Evolutionary conservation across 2,113 vertebrate genomes (phyloP), one percentile per base, ranked within the genome.

Genomic region (Petrocephalus microphthalmus): DNA sequence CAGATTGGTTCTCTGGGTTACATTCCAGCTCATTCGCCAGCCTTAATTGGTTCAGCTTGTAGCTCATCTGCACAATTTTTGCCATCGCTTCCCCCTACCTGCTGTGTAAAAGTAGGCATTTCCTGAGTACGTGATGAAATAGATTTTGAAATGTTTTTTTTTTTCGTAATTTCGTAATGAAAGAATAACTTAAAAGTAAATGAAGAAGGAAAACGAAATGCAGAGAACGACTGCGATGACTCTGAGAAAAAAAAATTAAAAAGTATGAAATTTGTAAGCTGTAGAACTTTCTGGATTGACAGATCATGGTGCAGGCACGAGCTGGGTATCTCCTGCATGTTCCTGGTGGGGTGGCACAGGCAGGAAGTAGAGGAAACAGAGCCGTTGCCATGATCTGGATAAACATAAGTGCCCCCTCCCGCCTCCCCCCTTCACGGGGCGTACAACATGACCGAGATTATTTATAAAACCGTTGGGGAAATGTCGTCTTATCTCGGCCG

Each of bases 381-480:
- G 29, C 33, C 0, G 2, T 54, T 60, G 33, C 56, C 56, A 11
- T 64, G 85, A 64, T 86, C 29, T 45, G 25, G 49, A 49, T 56
- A 87, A 42, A 11, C 13, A 20, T 15, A 45, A 87, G 64, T 22
- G 29, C 60, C 22, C 47, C 53, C 29, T 7, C 47, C 29, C 3
- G 7, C 13, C 64, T 25, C 22, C 42, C 37, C 13, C n/a, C n/a
- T n/a, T n/a, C n/a, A n/a, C n/a, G n/a, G n/a, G n/a, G n/a, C n/a
- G n/a, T n/a, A 45, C 33, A 11, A n/a, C 52, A 57, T 57, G 54
- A 37, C 74, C 29, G 5, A n/a, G 42, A 83, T 84, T 88, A 88
- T 88, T 88, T 88, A 84, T 88, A 88, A 83, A 83, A 84, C 37
- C 54, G 22, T 25, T 82, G 74, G 87, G 87, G 87, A 83, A 47